Conservation (phyloP, 2,888 invertebrate genomes). For the Cenopis cana region DNA sequence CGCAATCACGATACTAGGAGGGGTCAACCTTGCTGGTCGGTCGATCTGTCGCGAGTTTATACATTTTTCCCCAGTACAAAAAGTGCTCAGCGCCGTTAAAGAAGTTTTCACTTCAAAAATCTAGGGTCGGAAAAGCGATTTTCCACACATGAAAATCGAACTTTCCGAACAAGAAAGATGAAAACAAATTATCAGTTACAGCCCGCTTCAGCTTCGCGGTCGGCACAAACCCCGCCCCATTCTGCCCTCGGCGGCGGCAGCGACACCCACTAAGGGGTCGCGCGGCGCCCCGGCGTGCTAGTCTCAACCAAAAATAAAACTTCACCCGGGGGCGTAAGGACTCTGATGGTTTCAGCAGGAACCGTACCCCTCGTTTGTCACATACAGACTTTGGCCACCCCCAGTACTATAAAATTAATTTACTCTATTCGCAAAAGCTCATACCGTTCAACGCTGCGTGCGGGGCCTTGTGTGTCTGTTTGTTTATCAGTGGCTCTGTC, state of each 20-base stretch:
- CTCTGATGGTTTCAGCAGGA: not conserved
- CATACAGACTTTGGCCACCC: constrained; percentile 60
- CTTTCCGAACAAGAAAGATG: no score
- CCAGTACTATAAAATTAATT: constrained; percentile 70
- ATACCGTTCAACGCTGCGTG: constrained; percentile 54
- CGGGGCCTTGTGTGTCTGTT: constrained; percentile 47
- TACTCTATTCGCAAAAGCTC: constrained; percentile 51
- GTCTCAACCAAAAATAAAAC: constrained; percentile 51
- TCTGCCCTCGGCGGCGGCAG: constrained; percentile 56
- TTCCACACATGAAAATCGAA: no score
- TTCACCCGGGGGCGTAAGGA: constrained; percentile 46
- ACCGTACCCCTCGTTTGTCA: constrained; percentile 42
- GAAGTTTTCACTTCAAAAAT: no score
- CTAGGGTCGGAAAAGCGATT: no score
- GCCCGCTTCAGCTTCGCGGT: constrained; percentile 47
- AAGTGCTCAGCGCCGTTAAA: no score
- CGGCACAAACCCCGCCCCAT: constrained; percentile 61
- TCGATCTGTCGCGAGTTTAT: no score
- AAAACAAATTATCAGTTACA: constrained; percentile 40
- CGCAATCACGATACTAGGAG: no score
- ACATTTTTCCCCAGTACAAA: no score
- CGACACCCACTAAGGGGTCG: constrained; percentile 67
- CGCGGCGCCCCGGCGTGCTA: constrained; percentile 48
- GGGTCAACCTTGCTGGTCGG: no score
- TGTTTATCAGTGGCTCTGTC: constrained; percentile 42